Percentiles rank a stretch among this genome's conserved stretches.
Evolutionary conservation across 2,797 vertebrate genomes (phyloP).

Genomic region (Lacerta bilineata): DNA sequence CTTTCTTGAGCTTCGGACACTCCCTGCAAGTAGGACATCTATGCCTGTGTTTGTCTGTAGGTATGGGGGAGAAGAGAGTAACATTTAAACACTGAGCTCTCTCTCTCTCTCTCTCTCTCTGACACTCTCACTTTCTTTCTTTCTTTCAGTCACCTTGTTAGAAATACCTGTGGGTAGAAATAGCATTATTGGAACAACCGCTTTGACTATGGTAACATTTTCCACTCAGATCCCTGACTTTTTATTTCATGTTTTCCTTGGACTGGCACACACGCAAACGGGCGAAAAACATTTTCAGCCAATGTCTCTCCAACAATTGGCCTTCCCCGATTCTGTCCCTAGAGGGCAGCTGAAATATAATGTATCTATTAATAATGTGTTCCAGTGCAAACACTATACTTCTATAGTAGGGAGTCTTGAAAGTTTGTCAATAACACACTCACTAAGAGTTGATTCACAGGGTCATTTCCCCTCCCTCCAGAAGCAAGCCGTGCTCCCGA

Average conservation of each 20-base stretch:
- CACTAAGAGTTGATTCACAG: slow-evolving; percentile 28
- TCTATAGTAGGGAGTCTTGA: slow-evolving; percentile 19
- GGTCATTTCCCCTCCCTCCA: not conserved
- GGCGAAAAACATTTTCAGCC: slow-evolving; percentile 64
- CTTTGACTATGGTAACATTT: slow-evolving; percentile 75
- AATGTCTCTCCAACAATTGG: slow-evolving; percentile 56
- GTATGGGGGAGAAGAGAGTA: slow-evolving; percentile 25
- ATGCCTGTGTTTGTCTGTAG: slow-evolving; percentile 21
- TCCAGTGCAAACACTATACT: not conserved
- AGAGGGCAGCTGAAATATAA: slow-evolving; percentile 68
- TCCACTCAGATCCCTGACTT: slow-evolving; percentile 74
- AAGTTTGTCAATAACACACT: not conserved
- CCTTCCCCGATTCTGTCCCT: slow-evolving; percentile 67
- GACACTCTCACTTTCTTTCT: slow-evolving; percentile 55
- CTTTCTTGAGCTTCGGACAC: slow-evolving; percentile 30
- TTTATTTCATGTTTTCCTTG: slow-evolving; percentile 75
- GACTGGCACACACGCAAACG: slow-evolving; percentile 65
- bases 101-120: slow-evolving; percentile 64
- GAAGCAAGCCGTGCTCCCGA: not conserved
- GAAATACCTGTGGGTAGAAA: slow-evolving; percentile 77
- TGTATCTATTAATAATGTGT: slow-evolving; percentile 32
- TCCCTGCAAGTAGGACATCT: slow-evolving; percentile 3
- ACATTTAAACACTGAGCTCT: slow-evolving; percentile 66
- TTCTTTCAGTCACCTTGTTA: slow-evolving; percentile 59
- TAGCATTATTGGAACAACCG: slow-evolving; percentile 75